phyloP scores from a whole-genome alignment of 2,113 vertebrate genomes.

The Tragulus kanchil region DNA sequence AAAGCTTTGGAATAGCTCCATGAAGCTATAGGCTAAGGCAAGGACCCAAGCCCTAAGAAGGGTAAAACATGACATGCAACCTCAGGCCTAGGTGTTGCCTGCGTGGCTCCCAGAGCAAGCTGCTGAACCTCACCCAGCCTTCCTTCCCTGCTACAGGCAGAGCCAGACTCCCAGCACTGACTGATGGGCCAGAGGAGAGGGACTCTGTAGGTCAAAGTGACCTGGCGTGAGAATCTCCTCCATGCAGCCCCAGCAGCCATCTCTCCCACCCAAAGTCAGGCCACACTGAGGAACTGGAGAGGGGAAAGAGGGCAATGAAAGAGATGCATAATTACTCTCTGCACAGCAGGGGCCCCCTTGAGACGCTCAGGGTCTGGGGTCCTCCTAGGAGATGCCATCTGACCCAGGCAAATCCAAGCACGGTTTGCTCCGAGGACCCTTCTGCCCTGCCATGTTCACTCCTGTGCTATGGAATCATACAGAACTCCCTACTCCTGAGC shows the following conservation, averaged over 20 bases:
- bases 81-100: too few species aligned
- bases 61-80: not conserved
- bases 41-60: not conserved
- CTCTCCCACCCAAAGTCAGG: not conserved
- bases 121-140: not conserved
- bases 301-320: not conserved
- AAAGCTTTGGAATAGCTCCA: not conserved
- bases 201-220: not conserved
- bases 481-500: constrained; percentile 23
- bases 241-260: not conserved
- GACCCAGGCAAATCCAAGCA: not conserved
- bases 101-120: too few species aligned
- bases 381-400: constrained; percentile 5
- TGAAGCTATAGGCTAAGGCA: not conserved
- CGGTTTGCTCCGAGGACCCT: not conserved
- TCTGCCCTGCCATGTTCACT: not conserved
- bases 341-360: not conserved
- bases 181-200: not conserved
- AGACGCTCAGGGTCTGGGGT: not conserved
- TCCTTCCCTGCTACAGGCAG: not conserved
- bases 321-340: not conserved
- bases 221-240: not conserved
- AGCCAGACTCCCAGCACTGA: not conserved
- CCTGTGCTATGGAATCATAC: not conserved
- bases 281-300: not conserved